Percentiles rank a stretch among this genome's conserved stretches.
phyloP scores from a whole-genome alignment of 1,140 invertebrate genomes.

The Manduca sexta region DNA sequence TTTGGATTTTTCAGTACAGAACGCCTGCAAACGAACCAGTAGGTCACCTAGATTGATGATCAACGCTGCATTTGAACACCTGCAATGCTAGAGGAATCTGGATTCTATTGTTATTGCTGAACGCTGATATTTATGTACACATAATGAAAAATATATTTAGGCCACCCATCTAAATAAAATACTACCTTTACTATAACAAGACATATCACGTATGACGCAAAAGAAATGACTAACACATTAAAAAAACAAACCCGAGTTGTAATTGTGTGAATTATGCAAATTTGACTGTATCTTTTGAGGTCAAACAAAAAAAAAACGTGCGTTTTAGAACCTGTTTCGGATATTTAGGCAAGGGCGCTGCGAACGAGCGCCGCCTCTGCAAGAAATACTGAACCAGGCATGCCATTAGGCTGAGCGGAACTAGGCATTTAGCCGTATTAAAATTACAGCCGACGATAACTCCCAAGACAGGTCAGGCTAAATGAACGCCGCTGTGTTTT shows the following conservation, averaged over 20 bases:
- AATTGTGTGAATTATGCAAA: slow-evolving; percentile 1
- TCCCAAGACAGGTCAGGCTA: slow-evolving; percentile 3
- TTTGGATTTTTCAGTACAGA: no score
- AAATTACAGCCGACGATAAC: slow-evolving; percentile 2
- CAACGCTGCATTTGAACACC: no score
- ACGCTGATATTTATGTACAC: no score
- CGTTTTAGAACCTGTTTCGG: background rate
- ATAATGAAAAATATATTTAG: no score
- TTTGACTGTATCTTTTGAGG: background rate
- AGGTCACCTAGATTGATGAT: no score
- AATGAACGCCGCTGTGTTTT: slow-evolving; percentile 10
- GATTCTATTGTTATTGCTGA: no score
- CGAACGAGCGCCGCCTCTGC: background rate
- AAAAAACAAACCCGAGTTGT: background rate
- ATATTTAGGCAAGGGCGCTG: background rate
- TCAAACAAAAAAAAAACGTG: background rate
- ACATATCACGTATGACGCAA: background rate
- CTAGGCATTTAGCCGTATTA: slow-evolving; percentile 4
- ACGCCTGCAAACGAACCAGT: no score
- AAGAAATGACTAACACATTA: background rate
- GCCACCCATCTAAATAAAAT: no score
- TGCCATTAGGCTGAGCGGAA: slow-evolving; percentile 1
- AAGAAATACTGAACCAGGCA: no score
- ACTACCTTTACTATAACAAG: no score
- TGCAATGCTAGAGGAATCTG: no score